Evolutionary conservation across 2,113 vertebrate genomes (phyloP), one percentile per base, ranked within the genome.

Genomic region (Megaptera novaeangliae): DNA sequence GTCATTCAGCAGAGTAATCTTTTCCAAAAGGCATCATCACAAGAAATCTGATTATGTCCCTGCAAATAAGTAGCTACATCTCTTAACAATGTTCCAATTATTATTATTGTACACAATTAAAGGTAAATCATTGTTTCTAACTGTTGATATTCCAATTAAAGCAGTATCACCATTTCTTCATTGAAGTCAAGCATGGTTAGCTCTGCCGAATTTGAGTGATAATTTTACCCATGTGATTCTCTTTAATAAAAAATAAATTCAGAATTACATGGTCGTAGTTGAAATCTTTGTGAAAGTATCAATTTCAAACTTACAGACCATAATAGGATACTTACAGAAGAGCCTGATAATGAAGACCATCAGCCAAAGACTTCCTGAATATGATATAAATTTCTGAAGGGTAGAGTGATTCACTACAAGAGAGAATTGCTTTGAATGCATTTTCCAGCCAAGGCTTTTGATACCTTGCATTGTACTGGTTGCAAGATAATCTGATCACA

Each of bases 381-480:
- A 21, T 49, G 59, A 83, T 63, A 64, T 6, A 8, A 66, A 81
- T 77, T 92, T 96, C n/a, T 68, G 39, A 87, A 75, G n/a, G 34
- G 8, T 68, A 68, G 78, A 95, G 41, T 82, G 11, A 44, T 61
- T 89, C 57, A 9, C n/a, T 92, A 5, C 1, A 87, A 78, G 59
- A 86, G 6, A 78, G n/a, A 89, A 83, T 75, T 92, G 20, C 63
- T 71, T 90, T 78, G 64, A 88, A 34, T 80, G 9, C 17, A 78
- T 96, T 91, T 93, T 97, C 64, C 12, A 92, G 29, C 20, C 27
- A 74, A 90, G 18, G 21, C 13, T 4, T 93, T 93, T 94, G 49
- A 93, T 18, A 57, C 21, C 23, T 94, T 55, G 80, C 72, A 84
- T 27, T 97, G 59, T 88, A 34, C 34, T 92, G 6, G 12, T 74